Conservation (phyloP, 1,140 invertebrate genomes). For the Lethrus apterus region DNA sequence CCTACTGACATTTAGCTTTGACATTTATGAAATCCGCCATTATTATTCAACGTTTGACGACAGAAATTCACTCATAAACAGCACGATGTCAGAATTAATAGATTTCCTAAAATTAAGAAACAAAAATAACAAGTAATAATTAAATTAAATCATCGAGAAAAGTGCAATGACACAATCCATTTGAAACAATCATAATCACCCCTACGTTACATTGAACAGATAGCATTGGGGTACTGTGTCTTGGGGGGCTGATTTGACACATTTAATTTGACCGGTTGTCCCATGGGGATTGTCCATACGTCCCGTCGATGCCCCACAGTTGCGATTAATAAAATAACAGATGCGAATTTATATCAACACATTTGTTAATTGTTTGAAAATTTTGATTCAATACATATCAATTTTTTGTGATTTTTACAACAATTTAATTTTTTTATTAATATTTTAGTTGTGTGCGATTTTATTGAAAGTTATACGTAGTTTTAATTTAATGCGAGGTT, state of each 20-base stretch:
- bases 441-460: background rate
- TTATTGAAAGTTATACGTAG: background rate
- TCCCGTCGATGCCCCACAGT: background rate
- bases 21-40: no score
- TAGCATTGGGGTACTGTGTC: slow-evolving; percentile 18
- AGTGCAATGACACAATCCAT: slow-evolving; percentile 1
- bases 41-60: no score
- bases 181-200: slow-evolving; percentile 27
- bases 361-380: background rate
- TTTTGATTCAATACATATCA: background rate
- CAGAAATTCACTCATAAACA: no score
- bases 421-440: no score
- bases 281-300: slow-evolving; percentile 22
- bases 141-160: slow-evolving; percentile 7
- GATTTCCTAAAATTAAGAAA: no score
- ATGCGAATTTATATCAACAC: slow-evolving; percentile 5
- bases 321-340: slow-evolving; percentile 14
- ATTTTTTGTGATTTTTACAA: no score
- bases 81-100: no score
- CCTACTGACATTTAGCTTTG: no score
- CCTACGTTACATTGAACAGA: slow-evolving; percentile 21
- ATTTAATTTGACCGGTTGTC: slow-evolving; percentile 34
- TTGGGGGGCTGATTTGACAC: slow-evolving; percentile 31
- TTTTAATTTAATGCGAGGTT: background rate
- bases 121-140: no score